Evolutionary conservation across 2,888 invertebrate genomes (phyloP).

Genomic region (Therioaphis trifolii): DNA sequence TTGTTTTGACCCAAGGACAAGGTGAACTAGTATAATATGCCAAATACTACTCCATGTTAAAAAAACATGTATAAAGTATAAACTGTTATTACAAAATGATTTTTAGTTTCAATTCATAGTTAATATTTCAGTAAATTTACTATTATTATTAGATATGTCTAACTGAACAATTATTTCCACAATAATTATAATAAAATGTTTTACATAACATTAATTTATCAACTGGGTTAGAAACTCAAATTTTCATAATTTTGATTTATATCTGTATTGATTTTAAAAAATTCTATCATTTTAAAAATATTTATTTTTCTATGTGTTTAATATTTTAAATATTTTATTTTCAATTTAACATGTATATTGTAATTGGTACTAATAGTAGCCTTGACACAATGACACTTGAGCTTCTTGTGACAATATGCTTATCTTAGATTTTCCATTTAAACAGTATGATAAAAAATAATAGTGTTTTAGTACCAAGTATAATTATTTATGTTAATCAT

Average conservation of each 20-base stretch:
- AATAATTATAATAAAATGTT: neutral
- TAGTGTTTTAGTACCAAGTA: neutral
- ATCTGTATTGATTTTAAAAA: neutral
- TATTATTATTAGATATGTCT: neutral
- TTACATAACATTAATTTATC: neutral
- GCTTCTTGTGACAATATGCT: constrained; percentile 2
- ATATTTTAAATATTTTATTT: constrained; percentile 24
- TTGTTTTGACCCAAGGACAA: constrained; percentile 51
- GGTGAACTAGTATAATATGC: constrained; percentile 48
- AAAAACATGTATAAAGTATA: constrained; percentile 13
- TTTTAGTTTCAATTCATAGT: neutral
- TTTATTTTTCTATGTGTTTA: neutral
- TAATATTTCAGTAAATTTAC: constrained; percentile 2
- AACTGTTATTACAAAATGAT: neutral
- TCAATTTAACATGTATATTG: neutral
- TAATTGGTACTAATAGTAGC: neutral
- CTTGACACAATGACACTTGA: constrained; percentile 18
- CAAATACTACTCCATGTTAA: constrained; percentile 1
- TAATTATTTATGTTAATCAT: constrained; percentile 23
- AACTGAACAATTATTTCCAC: no score
- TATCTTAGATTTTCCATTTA: constrained; percentile 15
- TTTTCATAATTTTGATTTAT: neutral
- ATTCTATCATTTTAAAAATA: neutral
- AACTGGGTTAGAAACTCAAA: no score
- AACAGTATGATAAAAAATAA: constrained; percentile 37